phyloP scores from a whole-genome alignment of 1,140 invertebrate genomes.

The Cherax destructor region DNA sequence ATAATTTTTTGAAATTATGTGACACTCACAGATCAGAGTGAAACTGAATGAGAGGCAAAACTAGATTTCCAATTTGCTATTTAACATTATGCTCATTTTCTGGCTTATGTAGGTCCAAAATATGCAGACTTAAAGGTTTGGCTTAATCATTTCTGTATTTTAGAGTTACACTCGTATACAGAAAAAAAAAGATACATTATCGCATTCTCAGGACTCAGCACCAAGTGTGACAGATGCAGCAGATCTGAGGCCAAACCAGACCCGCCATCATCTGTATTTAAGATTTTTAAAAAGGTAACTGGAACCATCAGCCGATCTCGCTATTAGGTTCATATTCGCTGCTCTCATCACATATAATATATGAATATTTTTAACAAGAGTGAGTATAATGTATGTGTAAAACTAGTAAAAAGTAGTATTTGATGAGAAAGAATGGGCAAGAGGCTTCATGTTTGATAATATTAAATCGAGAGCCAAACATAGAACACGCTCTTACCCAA shows the following conservation, averaged over 20 bases:
- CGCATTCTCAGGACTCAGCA: background rate
- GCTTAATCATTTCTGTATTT: too few relatives aligned
- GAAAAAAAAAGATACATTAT: background rate
- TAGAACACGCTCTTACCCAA: background rate
- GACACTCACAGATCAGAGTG: too few relatives aligned
- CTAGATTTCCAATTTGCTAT: too few relatives aligned
- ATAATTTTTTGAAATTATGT: too few relatives aligned
- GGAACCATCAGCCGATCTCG: background rate
- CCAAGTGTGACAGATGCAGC: constrained; percentile 7
- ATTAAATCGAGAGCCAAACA: background rate
- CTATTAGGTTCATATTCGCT: background rate
- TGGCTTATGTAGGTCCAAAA: too few relatives aligned
- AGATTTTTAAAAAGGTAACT: background rate
- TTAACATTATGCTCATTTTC: too few relatives aligned
- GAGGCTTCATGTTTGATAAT: background rate
- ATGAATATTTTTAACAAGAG: background rate
- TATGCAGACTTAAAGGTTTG: too few relatives aligned
- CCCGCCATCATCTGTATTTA: background rate
- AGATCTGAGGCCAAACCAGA: background rate
- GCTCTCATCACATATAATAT: background rate
- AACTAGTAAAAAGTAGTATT: background rate
- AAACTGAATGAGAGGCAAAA: too few relatives aligned
- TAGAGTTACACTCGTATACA: too few relatives aligned
- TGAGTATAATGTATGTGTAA: background rate
- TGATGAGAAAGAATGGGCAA: background rate